phyloP scores from a whole-genome alignment of 2,113 vertebrate genomes.

The Melanostigma gelatinosum region DNA sequence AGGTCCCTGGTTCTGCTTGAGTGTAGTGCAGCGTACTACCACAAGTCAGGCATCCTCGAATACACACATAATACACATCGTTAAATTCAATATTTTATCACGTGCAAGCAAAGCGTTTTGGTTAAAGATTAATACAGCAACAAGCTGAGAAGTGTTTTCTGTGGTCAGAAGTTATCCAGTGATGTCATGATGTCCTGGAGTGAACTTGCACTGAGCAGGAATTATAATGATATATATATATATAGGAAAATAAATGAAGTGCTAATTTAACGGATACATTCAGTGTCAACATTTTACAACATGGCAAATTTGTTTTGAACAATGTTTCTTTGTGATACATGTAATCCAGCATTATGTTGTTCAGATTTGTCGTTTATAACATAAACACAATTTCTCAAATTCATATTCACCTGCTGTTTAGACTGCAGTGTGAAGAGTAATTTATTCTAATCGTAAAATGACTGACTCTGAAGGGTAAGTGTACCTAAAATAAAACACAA shows the following conservation, averaged over 20 bases:
- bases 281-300: background rate
- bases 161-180: background rate
- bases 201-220: no score
- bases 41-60: background rate
- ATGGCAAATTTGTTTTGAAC: background rate
- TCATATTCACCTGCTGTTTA: background rate
- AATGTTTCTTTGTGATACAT: background rate
- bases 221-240: background rate
- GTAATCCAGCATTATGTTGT: background rate
- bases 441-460: background rate
- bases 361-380: background rate
- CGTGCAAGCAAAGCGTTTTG: background rate
- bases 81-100: background rate
- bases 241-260: background rate
- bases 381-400: background rate
- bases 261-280: background rate
- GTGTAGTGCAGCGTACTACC: no score
- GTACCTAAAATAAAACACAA: background rate
- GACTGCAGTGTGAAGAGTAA: background rate
- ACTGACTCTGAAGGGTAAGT: background rate
- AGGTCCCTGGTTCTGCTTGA: constrained; percentile 15
- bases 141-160: background rate
- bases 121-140: background rate
- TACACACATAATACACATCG: background rate
- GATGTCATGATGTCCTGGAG: background rate